Percentiles rank a stretch among this genome's conserved stretches.
These are phyloP conservation scores for Anolis apletophallus DNA, from an alignment of 2,797 vertebrate genomes.

Conservation along the genomic window DNA sequence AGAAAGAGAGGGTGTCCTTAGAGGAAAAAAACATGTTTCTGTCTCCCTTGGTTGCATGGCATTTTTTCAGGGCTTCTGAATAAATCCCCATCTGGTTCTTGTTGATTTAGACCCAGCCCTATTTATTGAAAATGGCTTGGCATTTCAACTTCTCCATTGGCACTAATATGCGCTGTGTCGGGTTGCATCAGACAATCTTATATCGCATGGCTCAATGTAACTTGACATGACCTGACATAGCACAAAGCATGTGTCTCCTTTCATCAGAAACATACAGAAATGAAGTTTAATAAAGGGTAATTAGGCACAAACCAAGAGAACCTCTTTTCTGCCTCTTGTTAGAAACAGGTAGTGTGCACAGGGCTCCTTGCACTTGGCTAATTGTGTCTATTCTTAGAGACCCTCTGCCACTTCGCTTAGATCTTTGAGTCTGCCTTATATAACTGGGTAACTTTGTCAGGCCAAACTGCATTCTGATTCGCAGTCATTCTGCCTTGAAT, in stretches of 20 bases:
- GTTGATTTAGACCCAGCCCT: slow-evolving; percentile 29
- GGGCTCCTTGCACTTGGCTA: slow-evolving; percentile 21
- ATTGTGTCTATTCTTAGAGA: background rate
- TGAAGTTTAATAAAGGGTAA: slow-evolving; percentile 46
- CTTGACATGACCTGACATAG: slow-evolving; percentile 68
- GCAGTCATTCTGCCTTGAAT: slow-evolving; percentile 40
- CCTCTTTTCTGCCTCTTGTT: slow-evolving; percentile 27
- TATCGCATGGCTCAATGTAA: slow-evolving; percentile 49
- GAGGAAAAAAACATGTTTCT: background rate
- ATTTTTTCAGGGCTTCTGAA: slow-evolving; percentile 57
- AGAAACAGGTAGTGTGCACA: background rate
- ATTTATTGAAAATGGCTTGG: slow-evolving; percentile 64
- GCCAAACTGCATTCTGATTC: slow-evolving; percentile 21
- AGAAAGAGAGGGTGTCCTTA: too few species aligned
- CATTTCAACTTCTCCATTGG: slow-evolving; percentile 65
- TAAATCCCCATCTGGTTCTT: slow-evolving; percentile 55
- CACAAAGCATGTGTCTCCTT: slow-evolving; percentile 66
- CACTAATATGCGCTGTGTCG: slow-evolving; percentile 57
- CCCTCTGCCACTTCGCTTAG: background rate
- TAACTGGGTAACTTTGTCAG: slow-evolving; percentile 14
- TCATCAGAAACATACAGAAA: slow-evolving; percentile 57
- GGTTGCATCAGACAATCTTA: slow-evolving; percentile 35
- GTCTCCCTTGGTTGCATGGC: background rate
- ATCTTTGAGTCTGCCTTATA: slow-evolving; percentile 25
- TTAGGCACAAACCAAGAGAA: slow-evolving; percentile 40